A percentile compares a stretch with the other conserved stretches of the same genome.
Conservation (phyloP, 2,888 invertebrate species). For the Coenonympha glycerion region DNA sequence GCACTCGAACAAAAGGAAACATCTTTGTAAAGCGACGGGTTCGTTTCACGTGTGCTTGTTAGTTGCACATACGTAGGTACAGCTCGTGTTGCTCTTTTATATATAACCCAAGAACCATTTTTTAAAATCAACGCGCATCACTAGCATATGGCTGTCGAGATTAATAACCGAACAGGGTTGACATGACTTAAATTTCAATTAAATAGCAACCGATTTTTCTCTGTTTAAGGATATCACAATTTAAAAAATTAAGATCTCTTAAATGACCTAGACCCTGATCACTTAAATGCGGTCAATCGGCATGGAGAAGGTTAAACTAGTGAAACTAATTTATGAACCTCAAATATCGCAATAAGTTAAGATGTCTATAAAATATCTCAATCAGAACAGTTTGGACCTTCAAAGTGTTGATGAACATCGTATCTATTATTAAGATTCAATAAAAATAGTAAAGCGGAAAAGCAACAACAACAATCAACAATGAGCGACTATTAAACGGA, state of each 20-base stretch:
- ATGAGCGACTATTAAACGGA: not conserved
- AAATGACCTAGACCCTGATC: not conserved
- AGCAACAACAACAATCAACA: not conserved
- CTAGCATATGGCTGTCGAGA: too few relatives aligned
- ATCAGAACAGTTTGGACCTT: not conserved
- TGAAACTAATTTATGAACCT: slow-evolving; percentile 7
- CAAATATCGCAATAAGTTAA: not conserved
- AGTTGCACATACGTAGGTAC: slow-evolving; percentile 1
- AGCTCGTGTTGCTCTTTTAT: slow-evolving; percentile 6
- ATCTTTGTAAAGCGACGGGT: slow-evolving; percentile 40
- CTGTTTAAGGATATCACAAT: too few relatives aligned
- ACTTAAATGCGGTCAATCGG: not conserved
- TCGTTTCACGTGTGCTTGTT: slow-evolving; percentile 43
- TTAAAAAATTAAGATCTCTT: too few relatives aligned
- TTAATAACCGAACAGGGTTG: too few relatives aligned
- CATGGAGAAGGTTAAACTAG: not conserved
- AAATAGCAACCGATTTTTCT: too few relatives aligned
- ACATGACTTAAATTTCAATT: too few relatives aligned
- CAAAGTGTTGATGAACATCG: not conserved
- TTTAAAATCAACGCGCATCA: not conserved
- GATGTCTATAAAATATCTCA: not conserved
- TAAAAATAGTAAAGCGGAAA: not conserved
- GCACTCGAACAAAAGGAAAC: slow-evolving; percentile 62
- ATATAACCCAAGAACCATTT: not conserved
- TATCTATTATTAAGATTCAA: not conserved